phyloP scores from a whole-genome alignment of 2,797 vertebrate species.

The Tinamus major region DNA sequence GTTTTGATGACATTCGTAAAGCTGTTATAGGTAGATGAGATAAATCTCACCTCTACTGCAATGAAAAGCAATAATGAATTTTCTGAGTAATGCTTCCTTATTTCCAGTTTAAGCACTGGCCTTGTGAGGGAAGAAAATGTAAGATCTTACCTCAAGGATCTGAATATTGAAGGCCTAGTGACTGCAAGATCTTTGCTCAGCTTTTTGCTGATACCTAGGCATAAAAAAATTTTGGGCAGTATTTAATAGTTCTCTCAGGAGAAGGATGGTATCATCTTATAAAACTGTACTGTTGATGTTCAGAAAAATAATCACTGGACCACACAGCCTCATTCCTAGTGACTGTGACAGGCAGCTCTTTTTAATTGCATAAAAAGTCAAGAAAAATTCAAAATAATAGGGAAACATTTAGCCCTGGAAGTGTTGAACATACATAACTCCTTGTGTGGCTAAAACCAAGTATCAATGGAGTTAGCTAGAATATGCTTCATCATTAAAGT shows the following conservation, averaged over 20 bases:
- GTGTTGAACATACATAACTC: not conserved
- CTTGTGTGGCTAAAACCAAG: constrained; percentile 41
- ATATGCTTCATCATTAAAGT: constrained; percentile 74
- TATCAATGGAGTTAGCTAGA: constrained; percentile 54
- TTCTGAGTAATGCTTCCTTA: not conserved
- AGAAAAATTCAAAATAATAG: not conserved
- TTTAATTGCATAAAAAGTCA: constrained; percentile 1
- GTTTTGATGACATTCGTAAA: not conserved
- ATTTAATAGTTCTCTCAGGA: not conserved
- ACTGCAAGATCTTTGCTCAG: not conserved
- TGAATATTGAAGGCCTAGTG: not conserved
- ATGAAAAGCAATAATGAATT: not conserved
- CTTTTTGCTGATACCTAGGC: not conserved
- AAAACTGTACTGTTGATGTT: not conserved
- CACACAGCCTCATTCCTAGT: not conserved
- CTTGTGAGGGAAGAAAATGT: not conserved
- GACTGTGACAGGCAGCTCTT: not conserved
- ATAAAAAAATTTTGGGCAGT: not conserved
- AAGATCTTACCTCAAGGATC: not conserved
- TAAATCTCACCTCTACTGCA: not conserved
- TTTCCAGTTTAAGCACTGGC: not conserved
- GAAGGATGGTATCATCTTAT: not conserved
- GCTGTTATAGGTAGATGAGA: fast-evolving
- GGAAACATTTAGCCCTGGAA: not conserved
- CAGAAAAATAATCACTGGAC: not conserved